These are phyloP conservation scores for Hecatera dysodea DNA, from an alignment of 2,888 invertebrate species.

Conservation along the genomic window DNA sequence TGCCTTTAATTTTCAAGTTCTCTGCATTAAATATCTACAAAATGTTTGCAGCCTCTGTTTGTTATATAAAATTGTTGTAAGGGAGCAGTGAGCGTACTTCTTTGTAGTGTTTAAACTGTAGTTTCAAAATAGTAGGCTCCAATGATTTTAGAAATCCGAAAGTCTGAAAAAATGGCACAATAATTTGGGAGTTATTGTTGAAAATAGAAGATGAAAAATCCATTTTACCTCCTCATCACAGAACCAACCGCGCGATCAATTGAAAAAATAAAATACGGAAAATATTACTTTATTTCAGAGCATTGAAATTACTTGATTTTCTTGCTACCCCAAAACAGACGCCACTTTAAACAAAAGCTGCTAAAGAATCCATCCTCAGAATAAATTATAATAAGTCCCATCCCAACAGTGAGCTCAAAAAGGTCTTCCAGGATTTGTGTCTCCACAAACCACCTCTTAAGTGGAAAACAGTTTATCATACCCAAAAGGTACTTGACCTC, in stretches of 20 bases:
- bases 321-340: neutral
- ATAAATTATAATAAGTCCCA: constrained; percentile 22
- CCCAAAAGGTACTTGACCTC: constrained; percentile 33
- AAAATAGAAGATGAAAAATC: too few species aligned
- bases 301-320: neutral
- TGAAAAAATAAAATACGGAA: too few species aligned
- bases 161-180: too few species aligned
- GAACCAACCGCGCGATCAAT: too few species aligned
- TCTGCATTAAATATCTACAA: constrained; percentile 38
- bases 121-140: neutral
- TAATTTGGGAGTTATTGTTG: too few species aligned
- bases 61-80: constrained; percentile 22
- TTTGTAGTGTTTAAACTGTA: neutral
- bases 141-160: neutral
- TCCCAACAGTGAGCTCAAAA: constrained; percentile 4
- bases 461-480: constrained; percentile 47
- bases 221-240: too few species aligned
- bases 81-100: constrained; percentile 2
- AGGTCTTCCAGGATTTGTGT: constrained; percentile 10
- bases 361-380: constrained; percentile 19
- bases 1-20: constrained; percentile 52
- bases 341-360: constrained; percentile 10
- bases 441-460: constrained; percentile 23
- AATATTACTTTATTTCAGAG: neutral
- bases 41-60: constrained; percentile 36